Conservation (phyloP, 2,113 vertebrate genomes). For the Thunnus thynnus region DNA sequence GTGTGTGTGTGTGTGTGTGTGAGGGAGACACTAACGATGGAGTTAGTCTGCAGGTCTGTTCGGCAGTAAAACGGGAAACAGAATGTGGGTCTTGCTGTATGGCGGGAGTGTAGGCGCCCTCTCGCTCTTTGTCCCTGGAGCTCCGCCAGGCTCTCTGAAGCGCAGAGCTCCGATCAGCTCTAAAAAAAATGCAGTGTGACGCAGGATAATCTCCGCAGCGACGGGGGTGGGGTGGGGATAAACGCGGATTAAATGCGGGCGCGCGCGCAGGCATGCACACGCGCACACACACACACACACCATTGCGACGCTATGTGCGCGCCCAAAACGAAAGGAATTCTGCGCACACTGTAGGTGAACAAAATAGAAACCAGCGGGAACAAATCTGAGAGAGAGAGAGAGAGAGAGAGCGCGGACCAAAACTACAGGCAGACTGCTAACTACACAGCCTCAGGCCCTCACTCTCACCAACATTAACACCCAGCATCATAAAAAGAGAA, state of each 20-base stretch:
- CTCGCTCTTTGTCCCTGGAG: conserved; percentile 77
- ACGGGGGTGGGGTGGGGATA: conserved; percentile 80
- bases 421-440: conserved; percentile 39
- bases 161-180: conserved; percentile 77
- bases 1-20: too few species aligned
- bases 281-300: conserved; percentile 24
- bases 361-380: conserved; percentile 55
- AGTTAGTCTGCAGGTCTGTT: background rate
- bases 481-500: conserved; percentile 20
- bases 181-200: conserved; percentile 75
- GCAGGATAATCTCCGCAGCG: conserved; percentile 84
- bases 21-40: too few species aligned
- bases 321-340: conserved; percentile 43
- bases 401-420: background rate
- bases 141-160: conserved; percentile 76
- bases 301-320: background rate
- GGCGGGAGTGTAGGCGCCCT: conserved; percentile 53
- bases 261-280: conserved; percentile 24
- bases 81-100: conserved; percentile 31
- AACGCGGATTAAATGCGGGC: conserved; percentile 77
- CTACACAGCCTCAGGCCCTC: conserved; percentile 39
- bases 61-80: background rate
- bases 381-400: conserved; percentile 24
- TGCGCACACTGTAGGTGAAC: conserved; percentile 43
- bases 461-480: conserved; percentile 39